phyloP scores from a whole-genome alignment of 1,140 invertebrate genomes.

The Notospermus geniculatus region DNA sequence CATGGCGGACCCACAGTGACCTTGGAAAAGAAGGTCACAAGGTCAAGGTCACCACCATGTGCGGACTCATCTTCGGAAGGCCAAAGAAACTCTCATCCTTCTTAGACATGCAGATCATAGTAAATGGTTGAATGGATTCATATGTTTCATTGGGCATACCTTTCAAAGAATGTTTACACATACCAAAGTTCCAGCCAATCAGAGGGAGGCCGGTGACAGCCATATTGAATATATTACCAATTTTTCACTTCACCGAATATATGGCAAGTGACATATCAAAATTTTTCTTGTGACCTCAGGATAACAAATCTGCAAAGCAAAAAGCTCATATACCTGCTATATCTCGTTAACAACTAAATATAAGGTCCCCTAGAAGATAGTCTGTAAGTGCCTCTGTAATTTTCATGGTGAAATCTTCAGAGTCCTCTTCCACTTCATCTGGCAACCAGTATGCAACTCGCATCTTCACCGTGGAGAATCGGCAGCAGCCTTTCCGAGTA shows the following conservation, averaged over 20 bases:
- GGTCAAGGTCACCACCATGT: slow-evolving; percentile 1
- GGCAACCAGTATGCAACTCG: not conserved
- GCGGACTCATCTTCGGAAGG: not conserved
- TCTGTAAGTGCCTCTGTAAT: not conserved
- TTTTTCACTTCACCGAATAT: slow-evolving; percentile 4
- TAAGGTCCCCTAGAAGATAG: not conserved
- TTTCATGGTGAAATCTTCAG: slow-evolving; percentile 1
- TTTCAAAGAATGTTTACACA: not conserved
- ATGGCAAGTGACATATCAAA: slow-evolving; percentile 5
- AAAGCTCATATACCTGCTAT: not conserved
- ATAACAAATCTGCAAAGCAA: slow-evolving; percentile 5
- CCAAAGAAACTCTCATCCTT: not conserved
- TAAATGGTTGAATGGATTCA: not conserved
- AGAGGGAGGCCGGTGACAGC: not conserved
- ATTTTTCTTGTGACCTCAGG: not conserved
- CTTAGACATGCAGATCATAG: not conserved
- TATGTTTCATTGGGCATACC: not conserved
- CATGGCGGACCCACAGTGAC: slow-evolving; percentile 1
- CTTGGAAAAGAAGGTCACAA: too few species aligned
- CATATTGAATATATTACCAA: slow-evolving; percentile 6
- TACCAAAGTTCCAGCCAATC: not conserved
- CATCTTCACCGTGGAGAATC: not conserved
- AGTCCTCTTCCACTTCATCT: not conserved
- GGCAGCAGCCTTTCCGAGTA: too few species aligned
- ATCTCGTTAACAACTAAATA: slow-evolving; percentile 7